These are phyloP conservation scores for Campopleginae sp. DNA, from an alignment of 2,888 invertebrate genomes.

Conservation along the genomic window DNA sequence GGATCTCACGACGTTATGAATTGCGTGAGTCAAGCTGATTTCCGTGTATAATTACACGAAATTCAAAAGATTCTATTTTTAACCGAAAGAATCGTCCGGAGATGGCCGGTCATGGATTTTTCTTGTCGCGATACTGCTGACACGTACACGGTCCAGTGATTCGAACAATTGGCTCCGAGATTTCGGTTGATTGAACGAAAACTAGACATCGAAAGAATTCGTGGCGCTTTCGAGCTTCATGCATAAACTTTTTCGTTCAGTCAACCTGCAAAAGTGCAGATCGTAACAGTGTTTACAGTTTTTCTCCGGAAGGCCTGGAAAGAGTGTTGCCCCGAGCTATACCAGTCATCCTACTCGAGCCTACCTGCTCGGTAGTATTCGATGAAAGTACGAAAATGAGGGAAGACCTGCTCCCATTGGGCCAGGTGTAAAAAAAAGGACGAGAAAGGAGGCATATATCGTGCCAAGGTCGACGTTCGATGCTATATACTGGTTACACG, in stretches of 20 bases:
- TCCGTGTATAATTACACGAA: neutral
- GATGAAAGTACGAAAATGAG: conserved; percentile 40
- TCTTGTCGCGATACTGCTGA: neutral
- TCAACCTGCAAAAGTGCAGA: neutral
- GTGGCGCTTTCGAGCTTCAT: neutral
- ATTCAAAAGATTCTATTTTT: neutral
- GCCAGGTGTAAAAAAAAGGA: conserved; percentile 79
- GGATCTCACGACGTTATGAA: conserved; percentile 19
- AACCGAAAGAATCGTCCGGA: neutral
- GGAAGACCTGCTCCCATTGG: conserved; percentile 74
- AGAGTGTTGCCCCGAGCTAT: neutral
- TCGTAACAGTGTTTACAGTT: neutral
- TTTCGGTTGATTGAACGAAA: neutral
- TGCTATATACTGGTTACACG: conserved; percentile 46
- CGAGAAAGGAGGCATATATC: conserved; percentile 14
- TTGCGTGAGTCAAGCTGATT: neutral
- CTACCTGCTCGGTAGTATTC: neutral
- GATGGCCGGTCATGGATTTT: neutral
- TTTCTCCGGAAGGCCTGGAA: neutral
- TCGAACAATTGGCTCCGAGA: neutral
- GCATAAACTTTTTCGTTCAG: neutral
- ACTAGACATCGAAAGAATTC: neutral
- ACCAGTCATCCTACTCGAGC: neutral
- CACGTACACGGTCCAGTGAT: neutral
- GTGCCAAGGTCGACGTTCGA: conserved; percentile 64